Conservation (phyloP, 1,140 invertebrate genomes). For the Saxidomus purpurata region DNA sequence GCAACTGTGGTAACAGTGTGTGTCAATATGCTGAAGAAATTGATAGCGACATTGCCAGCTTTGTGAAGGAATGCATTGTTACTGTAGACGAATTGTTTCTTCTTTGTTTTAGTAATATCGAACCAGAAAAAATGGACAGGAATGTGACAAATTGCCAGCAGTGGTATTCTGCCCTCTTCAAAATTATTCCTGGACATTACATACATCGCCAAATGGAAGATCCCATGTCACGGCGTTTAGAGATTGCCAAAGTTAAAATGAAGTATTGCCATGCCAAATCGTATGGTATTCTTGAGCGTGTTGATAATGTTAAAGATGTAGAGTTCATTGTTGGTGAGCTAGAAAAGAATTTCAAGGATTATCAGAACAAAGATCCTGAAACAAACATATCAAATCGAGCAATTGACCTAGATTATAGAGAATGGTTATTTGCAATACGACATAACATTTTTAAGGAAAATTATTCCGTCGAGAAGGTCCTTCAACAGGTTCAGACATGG, state of each 20-base stretch:
- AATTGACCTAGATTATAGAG: conserved; percentile 45
- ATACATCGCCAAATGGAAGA: background rate
- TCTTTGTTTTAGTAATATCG: background rate
- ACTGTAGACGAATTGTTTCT: background rate
- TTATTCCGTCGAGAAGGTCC: background rate
- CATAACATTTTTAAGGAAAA: background rate
- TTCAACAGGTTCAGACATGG: conserved; percentile 21
- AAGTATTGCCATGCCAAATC: background rate
- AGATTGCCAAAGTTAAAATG: background rate
- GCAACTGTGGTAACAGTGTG: background rate
- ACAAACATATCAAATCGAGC: background rate
- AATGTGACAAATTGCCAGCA: background rate
- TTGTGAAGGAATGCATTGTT: conserved; percentile 35
- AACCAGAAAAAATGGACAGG: background rate
- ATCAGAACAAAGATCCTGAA: background rate
- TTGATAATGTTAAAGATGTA: conserved; percentile 1
- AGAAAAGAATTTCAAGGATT: conserved; percentile 33
- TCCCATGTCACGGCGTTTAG: background rate
- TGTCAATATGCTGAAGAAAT: conserved; percentile 8
- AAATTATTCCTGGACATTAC: background rate
- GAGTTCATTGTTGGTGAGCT: background rate
- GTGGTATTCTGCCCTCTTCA: background rate
- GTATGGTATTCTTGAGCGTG: conserved; percentile 15
- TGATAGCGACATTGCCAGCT: background rate
- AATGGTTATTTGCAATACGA: conserved; percentile 28